Evolutionary conservation across 2,113 vertebrate genomes (phyloP).

Genomic region (Sorex fumeus): DNA sequence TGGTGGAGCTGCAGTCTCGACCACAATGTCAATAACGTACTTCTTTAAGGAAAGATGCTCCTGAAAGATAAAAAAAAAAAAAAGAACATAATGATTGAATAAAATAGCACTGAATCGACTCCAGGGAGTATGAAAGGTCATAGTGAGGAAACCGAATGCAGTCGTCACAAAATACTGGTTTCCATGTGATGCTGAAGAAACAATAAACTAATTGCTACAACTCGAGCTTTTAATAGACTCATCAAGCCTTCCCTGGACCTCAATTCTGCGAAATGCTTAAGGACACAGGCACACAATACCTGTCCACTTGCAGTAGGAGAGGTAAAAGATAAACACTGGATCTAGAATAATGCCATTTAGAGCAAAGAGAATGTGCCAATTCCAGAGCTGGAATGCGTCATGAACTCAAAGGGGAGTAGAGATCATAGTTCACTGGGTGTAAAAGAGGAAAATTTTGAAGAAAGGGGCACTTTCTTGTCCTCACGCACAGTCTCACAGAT

Average conservation of each 20-base stretch:
- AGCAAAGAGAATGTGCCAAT: neutral
- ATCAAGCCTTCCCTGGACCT: neutral
- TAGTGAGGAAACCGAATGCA: neutral
- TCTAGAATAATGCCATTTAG: neutral
- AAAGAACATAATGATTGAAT: neutral
- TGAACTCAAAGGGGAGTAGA: neutral
- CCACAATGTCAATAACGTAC: conserved; percentile 96
- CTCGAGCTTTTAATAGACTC: conserved; percentile 3
- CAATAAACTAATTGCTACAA: neutral
- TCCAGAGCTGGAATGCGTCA: neutral
- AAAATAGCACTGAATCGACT: neutral
- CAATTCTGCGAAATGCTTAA: neutral
- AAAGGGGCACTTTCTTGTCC: neutral
- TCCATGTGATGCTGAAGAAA: neutral
- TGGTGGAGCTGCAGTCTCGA: conserved; percentile 92
- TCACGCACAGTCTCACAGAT: too few relatives aligned
- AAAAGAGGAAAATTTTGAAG: neutral
- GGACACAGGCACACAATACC: neutral
- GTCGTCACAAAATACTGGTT: neutral
- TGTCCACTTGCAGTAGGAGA: neutral
- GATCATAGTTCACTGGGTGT: neutral
- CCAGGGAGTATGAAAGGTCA: neutral
- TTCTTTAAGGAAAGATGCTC: conserved; percentile 99
- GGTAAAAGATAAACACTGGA: neutral
- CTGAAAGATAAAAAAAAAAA: conserved; percentile 90